Percentiles rank a stretch among this genome's conserved stretches.
These are phyloP conservation scores for Pyrocephalus nanus DNA, from an alignment of 2,797 vertebrate species.

Conservation along the genomic window DNA sequence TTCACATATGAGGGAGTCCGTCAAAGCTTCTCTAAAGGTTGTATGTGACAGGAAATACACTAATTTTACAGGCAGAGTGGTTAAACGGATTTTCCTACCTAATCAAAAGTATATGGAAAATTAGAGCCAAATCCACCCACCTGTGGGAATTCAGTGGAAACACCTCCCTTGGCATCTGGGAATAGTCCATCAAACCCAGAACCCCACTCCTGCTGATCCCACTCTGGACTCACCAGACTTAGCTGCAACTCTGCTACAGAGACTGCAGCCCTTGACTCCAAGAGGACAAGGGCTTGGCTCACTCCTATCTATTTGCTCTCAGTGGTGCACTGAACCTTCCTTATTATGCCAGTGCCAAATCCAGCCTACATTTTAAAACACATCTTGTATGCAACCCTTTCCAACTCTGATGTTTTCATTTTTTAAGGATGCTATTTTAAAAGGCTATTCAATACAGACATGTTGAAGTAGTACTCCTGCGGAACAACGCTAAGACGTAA, in stretches of 20 bases:
- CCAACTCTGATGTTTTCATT: background rate
- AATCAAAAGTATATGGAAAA: background rate
- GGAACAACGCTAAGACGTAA: background rate
- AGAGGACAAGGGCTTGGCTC: background rate
- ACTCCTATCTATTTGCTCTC: background rate
- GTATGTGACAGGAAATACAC: background rate
- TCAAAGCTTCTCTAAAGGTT: conserved; percentile 13
- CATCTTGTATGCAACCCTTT: background rate
- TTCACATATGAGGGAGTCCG: background rate
- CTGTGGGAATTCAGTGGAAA: background rate
- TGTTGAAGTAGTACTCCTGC: background rate
- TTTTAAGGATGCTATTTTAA: background rate
- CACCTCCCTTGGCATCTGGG: background rate
- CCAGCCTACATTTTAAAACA: background rate
- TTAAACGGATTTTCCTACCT: conserved; percentile 1
- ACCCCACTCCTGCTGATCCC: background rate
- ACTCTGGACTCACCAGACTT: background rate
- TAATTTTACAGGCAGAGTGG: background rate
- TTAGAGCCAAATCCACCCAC: background rate
- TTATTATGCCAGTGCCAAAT: background rate
- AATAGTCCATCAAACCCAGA: rapidly evolving
- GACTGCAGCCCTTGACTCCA: background rate
- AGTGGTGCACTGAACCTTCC: background rate
- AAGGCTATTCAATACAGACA: background rate
- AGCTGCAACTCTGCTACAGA: background rate